Evolutionary conservation across 2,888 invertebrate species (phyloP).

Genomic region (Sarcophaga caerulescens): DNA sequence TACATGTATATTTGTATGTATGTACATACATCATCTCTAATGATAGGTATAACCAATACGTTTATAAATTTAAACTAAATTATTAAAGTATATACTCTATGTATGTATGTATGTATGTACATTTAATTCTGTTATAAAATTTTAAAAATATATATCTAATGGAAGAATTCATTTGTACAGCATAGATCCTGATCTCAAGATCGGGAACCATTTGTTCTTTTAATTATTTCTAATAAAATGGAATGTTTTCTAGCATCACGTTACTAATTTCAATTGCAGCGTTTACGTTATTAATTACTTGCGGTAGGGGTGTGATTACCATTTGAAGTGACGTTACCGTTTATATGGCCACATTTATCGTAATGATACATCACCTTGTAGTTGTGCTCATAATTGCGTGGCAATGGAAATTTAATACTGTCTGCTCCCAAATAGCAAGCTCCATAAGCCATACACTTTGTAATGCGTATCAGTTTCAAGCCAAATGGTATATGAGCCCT

Average conservation of each 20-base stretch:
- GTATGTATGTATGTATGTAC: neutral
- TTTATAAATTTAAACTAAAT: neutral
- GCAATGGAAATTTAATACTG: conserved; percentile 84
- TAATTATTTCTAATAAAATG: conserved; percentile 31
- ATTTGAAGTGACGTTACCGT: conserved; percentile 59
- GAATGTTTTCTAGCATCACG: conserved; percentile 49
- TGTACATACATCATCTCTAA: neutral
- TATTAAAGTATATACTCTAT: neutral
- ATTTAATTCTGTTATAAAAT: neutral
- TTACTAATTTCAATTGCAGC: neutral
- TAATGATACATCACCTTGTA: conserved; percentile 84
- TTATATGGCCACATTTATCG: conserved; percentile 35
- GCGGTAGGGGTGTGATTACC: conserved; percentile 42
- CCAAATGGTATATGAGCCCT: conserved; percentile 78
- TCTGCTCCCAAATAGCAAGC: conserved; percentile 93
- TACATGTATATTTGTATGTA: too few relatives aligned
- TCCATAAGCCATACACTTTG: conserved; percentile 90
- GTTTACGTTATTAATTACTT: conserved; percentile 18
- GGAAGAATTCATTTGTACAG: conserved; percentile 56
- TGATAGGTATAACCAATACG: neutral
- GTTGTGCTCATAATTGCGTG: conserved; percentile 87
- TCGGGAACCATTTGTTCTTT: neutral
- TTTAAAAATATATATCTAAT: neutral
- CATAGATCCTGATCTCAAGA: neutral
- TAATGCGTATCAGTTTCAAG: conserved; percentile 85